phyloP scores from a whole-genome alignment of 2,888 invertebrate species.

The Cephus runcator region DNA sequence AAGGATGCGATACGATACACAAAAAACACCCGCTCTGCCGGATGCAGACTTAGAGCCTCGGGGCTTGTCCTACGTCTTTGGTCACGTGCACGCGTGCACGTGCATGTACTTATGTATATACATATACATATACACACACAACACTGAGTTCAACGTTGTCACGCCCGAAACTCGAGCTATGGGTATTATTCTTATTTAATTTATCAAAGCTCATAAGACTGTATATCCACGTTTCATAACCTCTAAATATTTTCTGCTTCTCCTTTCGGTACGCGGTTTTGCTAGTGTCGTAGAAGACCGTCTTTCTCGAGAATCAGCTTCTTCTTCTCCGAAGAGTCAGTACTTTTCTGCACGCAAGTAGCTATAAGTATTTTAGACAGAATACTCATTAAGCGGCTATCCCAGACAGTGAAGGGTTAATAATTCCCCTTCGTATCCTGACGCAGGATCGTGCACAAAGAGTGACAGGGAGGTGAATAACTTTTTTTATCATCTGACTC shows the following conservation, averaged over 20 bases:
- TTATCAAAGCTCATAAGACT: neutral
- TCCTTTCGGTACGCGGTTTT: neutral
- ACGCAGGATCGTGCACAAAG: neutral
- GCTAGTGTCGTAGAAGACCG: neutral
- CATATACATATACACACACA: neutral
- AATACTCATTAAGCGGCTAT: neutral
- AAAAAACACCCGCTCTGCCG: conserved; percentile 49
- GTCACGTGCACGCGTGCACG: conserved; percentile 17
- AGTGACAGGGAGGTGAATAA: conserved; percentile 2
- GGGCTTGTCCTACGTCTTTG: conserved; percentile 8
- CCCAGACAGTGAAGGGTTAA: neutral
- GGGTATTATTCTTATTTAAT: neutral
- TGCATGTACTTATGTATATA: conserved; percentile 2
- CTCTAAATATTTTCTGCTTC: neutral
- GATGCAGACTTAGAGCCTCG: conserved; percentile 46
- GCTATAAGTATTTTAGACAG: neutral
- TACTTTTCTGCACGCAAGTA: neutral
- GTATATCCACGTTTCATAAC: neutral
- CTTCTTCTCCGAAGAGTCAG: neutral
- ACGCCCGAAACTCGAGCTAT: neutral
- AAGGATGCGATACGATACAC: conserved; percentile 41
- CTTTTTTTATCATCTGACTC: conserved; percentile 1
- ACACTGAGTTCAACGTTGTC: neutral
- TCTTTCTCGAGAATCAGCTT: neutral
- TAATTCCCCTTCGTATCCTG: neutral